Conservation (phyloP, 2,888 invertebrate genomes). For the Trisateles emortualis region DNA sequence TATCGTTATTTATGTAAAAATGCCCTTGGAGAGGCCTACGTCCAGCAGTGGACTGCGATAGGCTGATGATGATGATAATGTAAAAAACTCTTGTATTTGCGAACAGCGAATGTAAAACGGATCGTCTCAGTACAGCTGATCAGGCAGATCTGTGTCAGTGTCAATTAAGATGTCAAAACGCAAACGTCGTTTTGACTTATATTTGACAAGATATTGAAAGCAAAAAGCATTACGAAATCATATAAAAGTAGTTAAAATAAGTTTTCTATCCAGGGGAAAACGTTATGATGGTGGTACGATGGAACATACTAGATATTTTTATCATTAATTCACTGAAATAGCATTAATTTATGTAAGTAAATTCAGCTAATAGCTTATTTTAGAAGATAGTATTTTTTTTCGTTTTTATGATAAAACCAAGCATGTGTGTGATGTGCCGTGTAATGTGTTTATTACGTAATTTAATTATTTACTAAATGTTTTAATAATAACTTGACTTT, state of each 20-base stretch:
- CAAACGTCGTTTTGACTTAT: slow-evolving; percentile 24
- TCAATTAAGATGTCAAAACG: neutral
- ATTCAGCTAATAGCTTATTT: neutral
- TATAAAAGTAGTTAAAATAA: slow-evolving; percentile 50
- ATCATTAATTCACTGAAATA: slow-evolving; percentile 22
- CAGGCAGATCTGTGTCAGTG: slow-evolving; percentile 27
- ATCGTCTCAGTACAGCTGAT: slow-evolving; percentile 36
- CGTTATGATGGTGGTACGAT: slow-evolving; percentile 46
- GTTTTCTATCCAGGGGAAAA: slow-evolving; percentile 51
- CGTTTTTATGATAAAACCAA: neutral
- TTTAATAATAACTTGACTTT: too few relatives aligned
- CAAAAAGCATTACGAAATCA: slow-evolving; percentile 67
- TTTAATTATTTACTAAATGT: neutral
- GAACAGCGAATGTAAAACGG: too few relatives aligned
- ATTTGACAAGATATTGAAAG: slow-evolving; percentile 29
- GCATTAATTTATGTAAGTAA: slow-evolving; percentile 43
- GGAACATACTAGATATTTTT: slow-evolving; percentile 55
- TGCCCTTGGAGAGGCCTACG: too few relatives aligned
- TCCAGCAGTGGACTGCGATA: too few relatives aligned
- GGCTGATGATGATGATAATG: too few relatives aligned
- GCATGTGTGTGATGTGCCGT: neutral
- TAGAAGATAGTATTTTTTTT: too few relatives aligned
- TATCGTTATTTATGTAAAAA: too few relatives aligned
- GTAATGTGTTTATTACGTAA: neutral
- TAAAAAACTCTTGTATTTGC: too few relatives aligned